Evolutionary conservation across 2,888 invertebrate species (phyloP).

Genomic region (Venustoraphidia nigricollis): DNA sequence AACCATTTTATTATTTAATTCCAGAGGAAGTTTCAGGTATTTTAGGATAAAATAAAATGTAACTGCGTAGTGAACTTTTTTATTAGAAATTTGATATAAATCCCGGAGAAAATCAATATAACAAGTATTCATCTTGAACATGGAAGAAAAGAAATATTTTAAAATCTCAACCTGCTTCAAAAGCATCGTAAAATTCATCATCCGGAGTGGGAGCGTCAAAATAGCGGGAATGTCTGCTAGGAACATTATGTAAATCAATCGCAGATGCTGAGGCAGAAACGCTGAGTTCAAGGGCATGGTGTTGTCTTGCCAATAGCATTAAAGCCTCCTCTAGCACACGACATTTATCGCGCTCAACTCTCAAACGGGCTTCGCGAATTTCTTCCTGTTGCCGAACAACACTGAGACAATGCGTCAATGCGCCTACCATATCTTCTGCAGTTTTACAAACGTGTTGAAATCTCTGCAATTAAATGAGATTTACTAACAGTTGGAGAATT

Average conservation of each 20-base stretch:
- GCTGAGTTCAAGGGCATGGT: conserved; percentile 50
- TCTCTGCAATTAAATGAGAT: conserved; percentile 21
- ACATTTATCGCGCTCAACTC: conserved; percentile 38
- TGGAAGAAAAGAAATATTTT: too few relatives aligned
- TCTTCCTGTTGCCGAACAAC: conserved; percentile 47
- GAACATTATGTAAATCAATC: background rate
- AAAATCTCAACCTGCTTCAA: conserved; percentile 20
- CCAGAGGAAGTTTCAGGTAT: too few relatives aligned
- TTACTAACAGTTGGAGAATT: too few relatives aligned
- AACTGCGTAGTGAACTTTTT: too few relatives aligned
- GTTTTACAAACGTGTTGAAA: conserved; percentile 40
- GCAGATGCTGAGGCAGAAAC: conserved; percentile 25
- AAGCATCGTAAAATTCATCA: conserved; percentile 27
- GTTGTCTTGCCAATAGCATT: conserved; percentile 48
- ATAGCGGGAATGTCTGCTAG: background rate
- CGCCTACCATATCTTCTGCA: conserved; percentile 37
- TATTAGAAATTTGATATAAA: too few relatives aligned
- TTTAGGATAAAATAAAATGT: too few relatives aligned
- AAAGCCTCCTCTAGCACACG: conserved; percentile 50
- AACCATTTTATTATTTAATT: too few relatives aligned
- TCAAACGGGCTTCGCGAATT: conserved; percentile 27
- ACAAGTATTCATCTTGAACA: too few relatives aligned
- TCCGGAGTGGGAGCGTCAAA: conserved; percentile 19
- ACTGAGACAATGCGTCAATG: conserved; percentile 44
- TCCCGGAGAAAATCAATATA: too few relatives aligned